These are phyloP conservation scores for Stenodera caucasica DNA, from an alignment of 2,888 invertebrate species.

Conservation along the genomic window DNA sequence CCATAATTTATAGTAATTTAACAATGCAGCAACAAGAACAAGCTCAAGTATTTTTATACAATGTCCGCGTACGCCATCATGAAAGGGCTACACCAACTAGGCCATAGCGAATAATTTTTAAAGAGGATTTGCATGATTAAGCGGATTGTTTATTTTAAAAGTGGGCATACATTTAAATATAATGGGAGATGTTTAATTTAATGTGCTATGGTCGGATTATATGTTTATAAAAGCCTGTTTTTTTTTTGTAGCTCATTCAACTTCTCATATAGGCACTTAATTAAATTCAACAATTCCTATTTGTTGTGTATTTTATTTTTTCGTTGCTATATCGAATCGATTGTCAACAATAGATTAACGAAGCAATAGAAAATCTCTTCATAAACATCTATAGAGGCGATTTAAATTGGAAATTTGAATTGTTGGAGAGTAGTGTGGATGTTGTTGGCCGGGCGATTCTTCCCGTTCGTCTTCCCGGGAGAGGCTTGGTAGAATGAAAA, in stretches of 20 bases:
- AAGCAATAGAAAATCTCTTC: constrained; percentile 6
- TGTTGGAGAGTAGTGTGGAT: constrained; percentile 10
- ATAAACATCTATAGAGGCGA: constrained; percentile 6
- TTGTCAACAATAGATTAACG: constrained; percentile 5
- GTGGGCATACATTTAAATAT: constrained; percentile 29
- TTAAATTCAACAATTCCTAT: background rate
- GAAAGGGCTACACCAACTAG: constrained; percentile 27
- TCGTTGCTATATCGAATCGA: background rate
- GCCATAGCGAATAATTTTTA: constrained; percentile 33
- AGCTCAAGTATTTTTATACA: constrained; percentile 35
- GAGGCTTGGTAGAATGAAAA: constrained; percentile 54
- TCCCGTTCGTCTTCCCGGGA: constrained; percentile 47
- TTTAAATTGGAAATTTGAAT: constrained; percentile 23
- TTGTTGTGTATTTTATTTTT: background rate
- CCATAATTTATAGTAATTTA: constrained; percentile 51
- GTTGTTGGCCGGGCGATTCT: constrained; percentile 43
- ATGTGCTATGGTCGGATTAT: constrained; percentile 21
- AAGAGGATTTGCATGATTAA: constrained; percentile 43
- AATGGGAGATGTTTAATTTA: constrained; percentile 28
- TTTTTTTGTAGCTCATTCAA: constrained; percentile 1
- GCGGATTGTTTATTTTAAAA: constrained; percentile 41
- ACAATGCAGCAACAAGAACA: constrained; percentile 44
- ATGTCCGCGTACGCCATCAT: constrained; percentile 23
- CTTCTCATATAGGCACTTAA: background rate
- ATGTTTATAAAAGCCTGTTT: constrained; percentile 23